Base-by-base conservation (phyloP, 1,140 invertebrate genomes). In the Whitmania pigra region DNA sequence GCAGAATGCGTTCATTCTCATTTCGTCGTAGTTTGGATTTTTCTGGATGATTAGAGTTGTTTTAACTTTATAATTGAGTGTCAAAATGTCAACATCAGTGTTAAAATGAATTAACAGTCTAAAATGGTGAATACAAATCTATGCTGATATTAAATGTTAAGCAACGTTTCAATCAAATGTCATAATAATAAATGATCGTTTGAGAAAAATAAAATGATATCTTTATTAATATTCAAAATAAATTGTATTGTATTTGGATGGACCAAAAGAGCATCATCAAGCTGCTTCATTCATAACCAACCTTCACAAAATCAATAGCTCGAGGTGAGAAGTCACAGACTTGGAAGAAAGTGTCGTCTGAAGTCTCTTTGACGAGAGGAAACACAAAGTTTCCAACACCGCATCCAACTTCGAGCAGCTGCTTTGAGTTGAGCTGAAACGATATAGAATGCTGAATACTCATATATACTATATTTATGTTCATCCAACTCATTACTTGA, bases 381-480 rank as follows among this genome's bases (percentile, higher is more conserved):
- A 91, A 97, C 67, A 97, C 85, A 78, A 98, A 90, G 83, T 98
- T 98, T 0, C 96, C 96, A 66, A 97, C 94, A 9, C 96, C 96
- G 84, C 95, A 98, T 0, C 96, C 96, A 27, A 97, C 86, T 85
- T 99, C 94, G 15, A 97, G 82, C 22, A 25, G 15, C 20, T 68
- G 73, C 25, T 73, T 74, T 22, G 69, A 53, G 18, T 31, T 60
- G 18, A 49, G 22, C 40, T 60, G 49, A 22, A 67, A 72, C 49
- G 25, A 40, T 72, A 36, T 15, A 70, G 43, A 73, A 73, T 22
- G 22, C n/a, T 7, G 27, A n/a, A 11, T 4, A 17, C 2, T 71
- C 22, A 20, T 54, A 27, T 53, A 25, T 29, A 31, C 13, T 22
- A 25, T 63, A 17, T n/a, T 22, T 31, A 25, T 63, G 18, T 2